Conservation (phyloP, 2,113 vertebrate species). For the Lampris incognitus region DNA sequence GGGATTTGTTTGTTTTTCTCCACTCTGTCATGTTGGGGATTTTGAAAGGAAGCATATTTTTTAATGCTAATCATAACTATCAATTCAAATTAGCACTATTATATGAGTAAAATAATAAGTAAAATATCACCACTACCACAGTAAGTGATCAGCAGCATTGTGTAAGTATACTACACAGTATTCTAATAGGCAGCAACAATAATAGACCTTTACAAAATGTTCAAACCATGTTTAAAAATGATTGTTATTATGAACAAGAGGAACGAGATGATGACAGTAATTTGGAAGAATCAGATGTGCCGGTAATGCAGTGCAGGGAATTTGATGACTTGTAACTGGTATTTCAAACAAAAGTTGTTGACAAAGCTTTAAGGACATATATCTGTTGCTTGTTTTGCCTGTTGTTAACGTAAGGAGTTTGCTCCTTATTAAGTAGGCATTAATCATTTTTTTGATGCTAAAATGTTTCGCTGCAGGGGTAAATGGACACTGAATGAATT, state of each 20-base stretch:
- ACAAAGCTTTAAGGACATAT: neutral
- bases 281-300: neutral
- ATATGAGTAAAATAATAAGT: no score
- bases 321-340: neutral
- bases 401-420: constrained; percentile 3
- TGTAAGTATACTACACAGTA: no score
- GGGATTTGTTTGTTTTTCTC: no score
- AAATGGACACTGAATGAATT: neutral
- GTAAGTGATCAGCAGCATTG: no score
- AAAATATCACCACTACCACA: no score
- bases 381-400: constrained; percentile 4
- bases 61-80: no score
- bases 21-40: no score
- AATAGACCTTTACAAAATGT: no score
- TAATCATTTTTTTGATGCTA: constrained; percentile 7
- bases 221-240: no score
- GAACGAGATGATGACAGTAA: neutral
- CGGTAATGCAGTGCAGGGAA: neutral
- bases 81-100: no score
- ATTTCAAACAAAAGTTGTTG: constrained; percentile 5
- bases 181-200: no score
- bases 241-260: neutral
- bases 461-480: neutral
- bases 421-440: constrained; percentile 2
- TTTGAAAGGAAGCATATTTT: no score